These are phyloP conservation scores for Diplodus puntazzo DNA, from an alignment of 2,797 vertebrate species.

Conservation along the genomic window DNA sequence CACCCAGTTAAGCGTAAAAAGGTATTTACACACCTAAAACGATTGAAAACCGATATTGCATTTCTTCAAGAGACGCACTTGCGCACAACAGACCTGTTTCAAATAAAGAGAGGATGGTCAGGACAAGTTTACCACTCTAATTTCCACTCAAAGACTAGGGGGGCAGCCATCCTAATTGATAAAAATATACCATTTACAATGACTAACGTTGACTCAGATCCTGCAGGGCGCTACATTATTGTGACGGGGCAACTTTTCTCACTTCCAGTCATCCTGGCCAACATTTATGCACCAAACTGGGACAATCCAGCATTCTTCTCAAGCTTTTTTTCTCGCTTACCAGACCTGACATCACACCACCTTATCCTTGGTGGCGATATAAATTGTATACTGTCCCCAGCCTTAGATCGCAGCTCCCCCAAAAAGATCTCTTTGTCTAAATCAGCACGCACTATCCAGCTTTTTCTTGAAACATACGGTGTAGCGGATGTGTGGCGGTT, in stretches of 20 bases:
- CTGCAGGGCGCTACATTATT: background rate
- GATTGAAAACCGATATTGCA: background rate
- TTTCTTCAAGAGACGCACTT: background rate
- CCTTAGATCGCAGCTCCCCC: background rate
- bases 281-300: background rate
- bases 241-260: background rate
- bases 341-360: background rate
- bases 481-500: background rate
- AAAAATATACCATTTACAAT: background rate
- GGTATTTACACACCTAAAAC: background rate
- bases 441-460: background rate
- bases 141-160: slow-evolving; percentile 2
- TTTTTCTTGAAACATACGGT: background rate
- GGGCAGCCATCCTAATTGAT: background rate
- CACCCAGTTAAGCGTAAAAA: background rate
- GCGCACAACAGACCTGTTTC: background rate
- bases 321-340: background rate
- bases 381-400: background rate
- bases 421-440: background rate
- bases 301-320: background rate
- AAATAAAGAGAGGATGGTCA: background rate
- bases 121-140: background rate
- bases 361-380: background rate
- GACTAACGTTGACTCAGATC: background rate
- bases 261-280: background rate